Conservation (phyloP, 2,113 vertebrate genomes). For the Ageneiosus marmoratus region DNA sequence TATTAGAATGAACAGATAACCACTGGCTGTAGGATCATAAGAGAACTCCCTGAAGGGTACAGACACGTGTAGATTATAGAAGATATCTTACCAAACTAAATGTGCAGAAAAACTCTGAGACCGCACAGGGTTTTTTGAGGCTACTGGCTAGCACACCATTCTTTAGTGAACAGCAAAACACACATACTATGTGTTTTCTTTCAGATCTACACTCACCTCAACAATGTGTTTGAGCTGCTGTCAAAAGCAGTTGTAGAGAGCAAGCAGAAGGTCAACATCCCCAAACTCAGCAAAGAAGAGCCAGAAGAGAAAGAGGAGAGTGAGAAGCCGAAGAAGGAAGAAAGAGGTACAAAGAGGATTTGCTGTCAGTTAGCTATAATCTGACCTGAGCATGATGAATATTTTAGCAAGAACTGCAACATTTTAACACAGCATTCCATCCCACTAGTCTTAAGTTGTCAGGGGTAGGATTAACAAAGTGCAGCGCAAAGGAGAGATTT, state of each 20-base stretch:
- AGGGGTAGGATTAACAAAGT: background rate
- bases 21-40: background rate
- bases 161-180: background rate
- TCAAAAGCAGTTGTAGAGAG: conserved; percentile 73
- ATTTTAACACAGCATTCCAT: background rate
- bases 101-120: background rate
- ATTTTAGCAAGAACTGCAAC: background rate
- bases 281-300: conserved; percentile 68
- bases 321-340: conserved; percentile 67
- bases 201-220: conserved; percentile 74
- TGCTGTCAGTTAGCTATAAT: background rate
- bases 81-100: background rate
- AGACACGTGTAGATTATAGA: background rate
- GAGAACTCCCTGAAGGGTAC: background rate
- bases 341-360: conserved; percentile 58
- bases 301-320: conserved; percentile 68
- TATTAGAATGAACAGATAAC: background rate
- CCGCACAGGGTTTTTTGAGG: background rate
- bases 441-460: background rate
- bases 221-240: conserved; percentile 75
- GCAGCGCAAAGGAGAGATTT: background rate
- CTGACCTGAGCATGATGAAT: conserved; percentile 5
- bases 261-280: conserved; percentile 73
- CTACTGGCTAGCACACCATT: background rate
- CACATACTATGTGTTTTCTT: background rate